Evolutionary conservation across 2,113 vertebrate genomes (phyloP).

Genomic region (Bubo bubo): DNA sequence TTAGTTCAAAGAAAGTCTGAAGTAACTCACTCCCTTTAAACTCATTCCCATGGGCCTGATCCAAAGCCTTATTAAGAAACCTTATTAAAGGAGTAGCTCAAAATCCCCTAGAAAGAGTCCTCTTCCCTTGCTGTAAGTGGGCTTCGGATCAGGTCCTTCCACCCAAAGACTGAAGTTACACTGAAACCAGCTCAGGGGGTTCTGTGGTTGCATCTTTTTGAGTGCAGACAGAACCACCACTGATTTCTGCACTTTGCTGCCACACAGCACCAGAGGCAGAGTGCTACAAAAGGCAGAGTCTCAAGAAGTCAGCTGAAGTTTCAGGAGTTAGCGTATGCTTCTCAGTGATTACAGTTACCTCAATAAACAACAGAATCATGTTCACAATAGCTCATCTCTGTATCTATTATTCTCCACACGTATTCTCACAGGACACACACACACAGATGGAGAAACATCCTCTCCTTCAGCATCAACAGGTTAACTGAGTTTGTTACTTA

Average conservation of each 20-base stretch:
- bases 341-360: not conserved
- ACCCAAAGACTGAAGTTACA: not conserved
- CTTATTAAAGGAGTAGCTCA: not conserved
- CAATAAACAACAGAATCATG: not conserved
- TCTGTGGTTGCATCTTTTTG: not conserved
- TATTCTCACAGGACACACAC: not conserved
- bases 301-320: not conserved
- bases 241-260: not conserved
- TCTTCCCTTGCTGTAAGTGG: not conserved
- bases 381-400: not conserved
- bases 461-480: not conserved
- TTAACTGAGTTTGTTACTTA: not conserved
- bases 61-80: constrained; percentile 12
- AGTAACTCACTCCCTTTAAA: not conserved
- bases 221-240: not conserved
- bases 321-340: not conserved
- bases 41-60: not conserved
- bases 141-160: not conserved
- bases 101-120: not conserved
- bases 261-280: not conserved
- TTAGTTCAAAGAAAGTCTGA: constrained; percentile 35
- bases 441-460: not conserved
- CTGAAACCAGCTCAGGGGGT: not conserved
- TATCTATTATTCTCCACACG: not conserved
- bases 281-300: not conserved